Conservation (phyloP, 2,888 invertebrate genomes). For the Agriopis aurantiaria region DNA sequence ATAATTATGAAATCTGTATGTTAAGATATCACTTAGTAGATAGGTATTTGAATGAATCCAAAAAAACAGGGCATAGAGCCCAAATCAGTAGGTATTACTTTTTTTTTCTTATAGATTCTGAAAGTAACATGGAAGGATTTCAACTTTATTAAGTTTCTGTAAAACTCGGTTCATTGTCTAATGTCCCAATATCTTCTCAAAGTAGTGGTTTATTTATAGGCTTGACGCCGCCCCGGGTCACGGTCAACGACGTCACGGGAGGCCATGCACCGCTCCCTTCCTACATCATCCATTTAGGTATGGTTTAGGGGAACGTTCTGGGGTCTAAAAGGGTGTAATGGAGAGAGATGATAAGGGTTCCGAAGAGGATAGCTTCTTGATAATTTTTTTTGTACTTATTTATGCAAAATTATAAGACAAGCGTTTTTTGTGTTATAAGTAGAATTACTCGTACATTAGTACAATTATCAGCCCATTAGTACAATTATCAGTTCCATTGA, state of each 20-base stretch:
- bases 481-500: too few relatives aligned
- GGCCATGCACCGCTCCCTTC: constrained; percentile 32
- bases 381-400: constrained; percentile 6
- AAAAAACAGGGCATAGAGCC: too few relatives aligned
- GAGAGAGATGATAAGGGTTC: constrained; percentile 13
- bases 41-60: too few relatives aligned
- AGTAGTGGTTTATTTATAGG: constrained; percentile 26
- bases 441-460: not conserved
- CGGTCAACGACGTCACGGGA: constrained; percentile 57
- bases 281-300: not conserved
- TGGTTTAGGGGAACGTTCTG: constrained; percentile 14
- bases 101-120: too few relatives aligned
- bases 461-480: too few relatives aligned
- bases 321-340: constrained; percentile 25
- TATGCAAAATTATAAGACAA: constrained; percentile 15
- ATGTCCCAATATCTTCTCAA: not conserved
- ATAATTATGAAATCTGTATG: too few relatives aligned
- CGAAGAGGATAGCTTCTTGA: constrained; percentile 11
- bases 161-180: not conserved
- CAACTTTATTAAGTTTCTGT: too few relatives aligned
- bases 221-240: constrained; percentile 50
- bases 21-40: too few relatives aligned
- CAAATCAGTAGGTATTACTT: too few relatives aligned
- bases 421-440: not conserved
- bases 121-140: too few relatives aligned